Evolutionary conservation across 2,888 invertebrate species (phyloP).

Genomic region (Drosophila robusta): DNA sequence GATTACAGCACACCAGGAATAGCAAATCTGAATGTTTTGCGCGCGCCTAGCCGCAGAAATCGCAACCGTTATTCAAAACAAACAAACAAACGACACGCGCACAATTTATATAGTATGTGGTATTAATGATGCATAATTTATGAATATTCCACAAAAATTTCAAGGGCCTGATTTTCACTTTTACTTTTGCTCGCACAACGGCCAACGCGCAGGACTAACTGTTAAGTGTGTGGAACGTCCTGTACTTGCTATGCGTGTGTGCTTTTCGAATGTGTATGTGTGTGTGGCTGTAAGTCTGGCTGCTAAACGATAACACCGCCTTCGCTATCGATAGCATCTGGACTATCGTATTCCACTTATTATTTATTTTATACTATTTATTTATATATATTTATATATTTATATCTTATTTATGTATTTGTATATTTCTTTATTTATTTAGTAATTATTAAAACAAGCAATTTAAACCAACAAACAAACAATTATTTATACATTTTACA

Average conservation of each 20-base stretch:
- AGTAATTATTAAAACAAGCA: too few relatives aligned
- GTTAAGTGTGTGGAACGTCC: slow-evolving; percentile 42
- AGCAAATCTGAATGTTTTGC: slow-evolving; percentile 14
- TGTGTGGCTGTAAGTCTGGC: slow-evolving; percentile 8
- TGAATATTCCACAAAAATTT: slow-evolving; percentile 56
- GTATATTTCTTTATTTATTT: not conserved
- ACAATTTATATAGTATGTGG: slow-evolving; percentile 13
- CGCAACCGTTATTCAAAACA: slow-evolving; percentile 33
- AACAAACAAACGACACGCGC: slow-evolving; percentile 29
- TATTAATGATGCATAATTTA: slow-evolving; percentile 68
- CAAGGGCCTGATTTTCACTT: slow-evolving; percentile 75
- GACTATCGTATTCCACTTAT: slow-evolving; percentile 15
- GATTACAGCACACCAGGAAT: slow-evolving; percentile 66
- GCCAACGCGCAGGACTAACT: slow-evolving; percentile 66
- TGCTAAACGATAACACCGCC: slow-evolving; percentile 2
- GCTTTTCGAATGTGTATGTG: not conserved
- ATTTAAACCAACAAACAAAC: too few relatives aligned
- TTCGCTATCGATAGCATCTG: slow-evolving; percentile 15
- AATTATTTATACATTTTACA: not conserved
- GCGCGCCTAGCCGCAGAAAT: slow-evolving; percentile 7
- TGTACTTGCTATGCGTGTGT: slow-evolving; percentile 20
- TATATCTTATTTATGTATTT: not conserved
- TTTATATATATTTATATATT: not conserved
- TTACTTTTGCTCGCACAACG: slow-evolving; percentile 64
- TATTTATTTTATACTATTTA: not conserved